Percentiles rank a stretch among this genome's conserved stretches.
Evolutionary conservation across 1,140 invertebrate species (phyloP).

Genomic region (Rhopalosiphum maidis): DNA sequence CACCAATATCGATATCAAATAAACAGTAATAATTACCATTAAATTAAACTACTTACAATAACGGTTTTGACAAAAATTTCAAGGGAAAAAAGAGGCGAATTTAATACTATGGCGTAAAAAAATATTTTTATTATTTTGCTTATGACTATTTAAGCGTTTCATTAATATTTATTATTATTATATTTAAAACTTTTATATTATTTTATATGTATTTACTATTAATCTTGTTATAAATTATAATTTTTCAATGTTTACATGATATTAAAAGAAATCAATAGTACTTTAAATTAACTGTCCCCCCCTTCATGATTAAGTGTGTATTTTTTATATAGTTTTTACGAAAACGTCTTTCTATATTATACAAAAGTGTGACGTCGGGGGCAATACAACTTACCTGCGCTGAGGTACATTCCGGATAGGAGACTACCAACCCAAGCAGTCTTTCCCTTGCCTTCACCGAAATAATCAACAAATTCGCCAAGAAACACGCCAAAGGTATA

Average conservation of each 20-base stretch:
- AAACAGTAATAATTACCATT: neutral
- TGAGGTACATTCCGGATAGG: constrained; percentile 91
- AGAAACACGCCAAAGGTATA: constrained; percentile 93
- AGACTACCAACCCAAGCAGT: constrained; percentile 94
- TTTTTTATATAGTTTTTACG: neutral
- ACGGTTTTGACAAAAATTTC: too few species aligned
- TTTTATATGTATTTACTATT: too few species aligned
- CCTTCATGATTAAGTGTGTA: too few species aligned
- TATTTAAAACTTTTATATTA: neutral
- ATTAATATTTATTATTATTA: neutral
- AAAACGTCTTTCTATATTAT: neutral
- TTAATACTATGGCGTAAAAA: neutral
- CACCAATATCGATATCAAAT: neutral
- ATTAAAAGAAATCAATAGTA: neutral
- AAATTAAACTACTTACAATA: too few species aligned
- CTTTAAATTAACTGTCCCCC: neutral
- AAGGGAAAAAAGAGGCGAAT: too few species aligned
- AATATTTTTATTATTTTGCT: neutral
- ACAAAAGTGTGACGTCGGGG: too few species aligned
- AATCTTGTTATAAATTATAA: too few species aligned
- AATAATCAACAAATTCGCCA: constrained; percentile 79
- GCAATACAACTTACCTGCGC: constrained; percentile 73
- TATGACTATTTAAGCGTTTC: neutral
- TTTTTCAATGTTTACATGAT: neutral
- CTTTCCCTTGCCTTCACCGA: constrained; percentile 84